phyloP scores from a whole-genome alignment of 2,113 vertebrate species.

The Osmerus eperlanus region DNA sequence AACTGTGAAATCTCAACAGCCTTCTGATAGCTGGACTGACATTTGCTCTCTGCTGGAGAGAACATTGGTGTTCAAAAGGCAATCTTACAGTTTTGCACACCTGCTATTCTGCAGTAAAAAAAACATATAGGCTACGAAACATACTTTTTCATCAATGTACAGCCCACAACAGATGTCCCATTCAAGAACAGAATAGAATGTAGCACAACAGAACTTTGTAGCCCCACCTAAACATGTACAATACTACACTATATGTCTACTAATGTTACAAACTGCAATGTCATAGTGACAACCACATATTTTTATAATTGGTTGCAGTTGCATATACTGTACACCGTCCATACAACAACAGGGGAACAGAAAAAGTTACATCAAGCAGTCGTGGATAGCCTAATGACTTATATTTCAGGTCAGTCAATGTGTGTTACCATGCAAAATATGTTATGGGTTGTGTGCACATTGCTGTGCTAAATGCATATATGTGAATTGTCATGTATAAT shows the following conservation, averaged over 20 bases:
- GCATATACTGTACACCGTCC: background rate
- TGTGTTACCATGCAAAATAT: slow-evolving; percentile 23
- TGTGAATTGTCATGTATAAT: slow-evolving; percentile 31
- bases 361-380: background rate
- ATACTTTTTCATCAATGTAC: too few relatives aligned
- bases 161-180: too few relatives aligned
- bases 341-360: background rate
- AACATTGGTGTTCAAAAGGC: slow-evolving; percentile 37
- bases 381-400: background rate
- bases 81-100: background rate
- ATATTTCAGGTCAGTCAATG: slow-evolving; percentile 27
- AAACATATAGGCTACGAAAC: too few relatives aligned
- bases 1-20: slow-evolving; percentile 41
- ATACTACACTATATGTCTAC: too few relatives aligned
- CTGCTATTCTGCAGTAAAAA: background rate
- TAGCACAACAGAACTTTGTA: slow-evolving; percentile 1
- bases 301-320: background rate
- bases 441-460: slow-evolving; percentile 9
- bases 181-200: slow-evolving; percentile 17
- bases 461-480: slow-evolving; percentile 30
- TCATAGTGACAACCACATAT: too few relatives aligned
- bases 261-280: too few relatives aligned
- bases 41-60: slow-evolving; percentile 48
- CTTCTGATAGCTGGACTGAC: slow-evolving; percentile 48
- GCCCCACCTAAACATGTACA: background rate